Conservation (phyloP, 2,888 invertebrate genomes). For the Minunthozetes semirufus region DNA sequence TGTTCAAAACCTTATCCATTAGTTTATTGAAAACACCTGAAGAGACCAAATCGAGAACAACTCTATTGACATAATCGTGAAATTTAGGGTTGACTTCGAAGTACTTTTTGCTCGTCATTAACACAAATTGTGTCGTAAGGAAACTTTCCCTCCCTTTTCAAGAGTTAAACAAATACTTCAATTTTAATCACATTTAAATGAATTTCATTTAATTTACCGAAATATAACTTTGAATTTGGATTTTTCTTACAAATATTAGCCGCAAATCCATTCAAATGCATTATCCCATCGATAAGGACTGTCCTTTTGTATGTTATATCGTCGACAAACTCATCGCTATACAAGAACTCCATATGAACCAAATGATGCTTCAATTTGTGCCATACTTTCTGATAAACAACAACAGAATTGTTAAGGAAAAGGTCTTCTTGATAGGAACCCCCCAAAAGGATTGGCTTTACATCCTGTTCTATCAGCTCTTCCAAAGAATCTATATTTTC, state of each 20-base stretch:
- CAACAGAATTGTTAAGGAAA: not conserved
- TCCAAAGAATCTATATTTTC: not conserved
- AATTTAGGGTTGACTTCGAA: not conserved
- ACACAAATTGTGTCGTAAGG: not conserved
- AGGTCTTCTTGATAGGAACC: not conserved
- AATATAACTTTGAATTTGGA: not conserved
- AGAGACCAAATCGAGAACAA: not conserved
- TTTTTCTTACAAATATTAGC: not conserved
- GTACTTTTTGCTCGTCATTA: not conserved
- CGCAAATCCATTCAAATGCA: not conserved
- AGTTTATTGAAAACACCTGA: not conserved
- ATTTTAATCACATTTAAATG: too few species aligned
- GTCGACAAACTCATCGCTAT: not conserved
- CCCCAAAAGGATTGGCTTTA: not conserved
- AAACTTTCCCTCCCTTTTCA: not conserved
- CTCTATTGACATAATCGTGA: not conserved
- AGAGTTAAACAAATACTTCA: too few species aligned
- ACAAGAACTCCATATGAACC: not conserved
- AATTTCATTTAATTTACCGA: not conserved
- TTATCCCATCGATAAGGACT: not conserved
- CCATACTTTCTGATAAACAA: not conserved
- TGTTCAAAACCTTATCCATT: not conserved
- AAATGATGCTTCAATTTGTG: not conserved
- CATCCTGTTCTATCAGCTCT: not conserved
- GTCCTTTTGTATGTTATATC: not conserved